These are phyloP conservation scores for Desmodus rotundus DNA, from an alignment of 2,113 vertebrate genomes.

Conservation along the genomic window DNA sequence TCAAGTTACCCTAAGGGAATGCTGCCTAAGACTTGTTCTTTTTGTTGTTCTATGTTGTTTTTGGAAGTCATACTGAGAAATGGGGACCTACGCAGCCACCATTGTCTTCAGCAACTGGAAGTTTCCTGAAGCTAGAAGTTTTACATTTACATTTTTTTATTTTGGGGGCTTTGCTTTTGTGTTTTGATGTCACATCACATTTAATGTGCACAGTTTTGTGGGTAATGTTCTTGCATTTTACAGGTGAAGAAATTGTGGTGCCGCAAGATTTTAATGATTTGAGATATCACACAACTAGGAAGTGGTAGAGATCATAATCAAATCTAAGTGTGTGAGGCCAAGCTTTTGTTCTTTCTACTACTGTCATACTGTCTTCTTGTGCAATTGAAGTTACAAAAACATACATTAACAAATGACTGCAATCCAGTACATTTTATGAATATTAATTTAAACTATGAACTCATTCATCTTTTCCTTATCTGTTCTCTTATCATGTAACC, in stretches of 20 bases:
- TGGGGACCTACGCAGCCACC: not conserved
- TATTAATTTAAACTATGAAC: not conserved
- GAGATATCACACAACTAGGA: not conserved
- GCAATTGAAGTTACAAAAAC: not conserved
- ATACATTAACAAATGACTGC: not conserved
- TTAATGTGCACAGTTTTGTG: not conserved
- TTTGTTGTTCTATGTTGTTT: not conserved
- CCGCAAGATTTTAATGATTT: not conserved
- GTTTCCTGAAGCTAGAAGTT: not conserved
- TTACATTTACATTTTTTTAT: not conserved
- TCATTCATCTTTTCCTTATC: not conserved
- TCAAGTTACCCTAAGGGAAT: not conserved
- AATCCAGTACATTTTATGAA: not conserved
- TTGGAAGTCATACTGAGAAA: not conserved
- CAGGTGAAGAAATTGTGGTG: not conserved
- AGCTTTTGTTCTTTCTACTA: not conserved
- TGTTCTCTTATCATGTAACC: not conserved
- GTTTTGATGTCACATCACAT: not conserved
- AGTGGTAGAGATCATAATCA: not conserved
- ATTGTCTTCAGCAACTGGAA: not conserved
- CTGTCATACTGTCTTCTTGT: not conserved
- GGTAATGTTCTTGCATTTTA: not conserved
- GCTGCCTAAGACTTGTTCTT: not conserved
- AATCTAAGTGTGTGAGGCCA: not conserved
- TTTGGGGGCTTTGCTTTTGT: not conserved